Conservation (phyloP, 2,888 invertebrate genomes). For the Hoplodrina ambigua region DNA sequence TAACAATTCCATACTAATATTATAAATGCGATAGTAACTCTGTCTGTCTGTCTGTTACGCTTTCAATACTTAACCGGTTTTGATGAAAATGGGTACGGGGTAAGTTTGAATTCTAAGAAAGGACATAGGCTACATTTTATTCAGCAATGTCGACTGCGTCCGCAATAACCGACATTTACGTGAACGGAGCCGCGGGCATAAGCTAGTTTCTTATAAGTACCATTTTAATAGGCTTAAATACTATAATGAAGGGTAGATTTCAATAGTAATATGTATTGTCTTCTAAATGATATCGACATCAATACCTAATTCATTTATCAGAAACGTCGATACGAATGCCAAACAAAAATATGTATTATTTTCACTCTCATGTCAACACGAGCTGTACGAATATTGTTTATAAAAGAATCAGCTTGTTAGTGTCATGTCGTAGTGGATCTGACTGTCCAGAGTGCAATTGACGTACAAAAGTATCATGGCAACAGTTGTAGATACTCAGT, state of each 20-base stretch:
- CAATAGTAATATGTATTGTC: not conserved
- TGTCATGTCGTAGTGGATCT: not conserved
- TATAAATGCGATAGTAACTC: too few relatives aligned
- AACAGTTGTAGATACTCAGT: too few relatives aligned
- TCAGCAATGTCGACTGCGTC: too few relatives aligned
- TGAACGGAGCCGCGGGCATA: too few relatives aligned
- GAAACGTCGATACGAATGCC: not conserved
- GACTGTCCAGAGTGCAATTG: not conserved
- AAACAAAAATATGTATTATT: not conserved
- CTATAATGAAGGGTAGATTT: not conserved
- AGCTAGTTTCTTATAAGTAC: too few relatives aligned
- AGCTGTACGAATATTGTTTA: not conserved
- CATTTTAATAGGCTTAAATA: constrained; percentile 3
- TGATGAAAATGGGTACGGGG: too few relatives aligned
- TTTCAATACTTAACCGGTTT: too few relatives aligned
- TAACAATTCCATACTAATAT: not conserved
- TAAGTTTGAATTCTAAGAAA: too few relatives aligned
- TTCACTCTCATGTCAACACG: not conserved
- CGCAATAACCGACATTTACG: too few relatives aligned
- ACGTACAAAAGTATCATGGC: not conserved
- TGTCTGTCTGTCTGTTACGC: too few relatives aligned
- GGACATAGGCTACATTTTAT: too few relatives aligned
- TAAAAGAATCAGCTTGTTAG: not conserved
- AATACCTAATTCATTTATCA: not conserved
- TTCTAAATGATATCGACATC: not conserved